These are phyloP conservation scores for Cataglyphis hispanica DNA, from an alignment of 1,140 invertebrate genomes.

Conservation along the genomic window DNA sequence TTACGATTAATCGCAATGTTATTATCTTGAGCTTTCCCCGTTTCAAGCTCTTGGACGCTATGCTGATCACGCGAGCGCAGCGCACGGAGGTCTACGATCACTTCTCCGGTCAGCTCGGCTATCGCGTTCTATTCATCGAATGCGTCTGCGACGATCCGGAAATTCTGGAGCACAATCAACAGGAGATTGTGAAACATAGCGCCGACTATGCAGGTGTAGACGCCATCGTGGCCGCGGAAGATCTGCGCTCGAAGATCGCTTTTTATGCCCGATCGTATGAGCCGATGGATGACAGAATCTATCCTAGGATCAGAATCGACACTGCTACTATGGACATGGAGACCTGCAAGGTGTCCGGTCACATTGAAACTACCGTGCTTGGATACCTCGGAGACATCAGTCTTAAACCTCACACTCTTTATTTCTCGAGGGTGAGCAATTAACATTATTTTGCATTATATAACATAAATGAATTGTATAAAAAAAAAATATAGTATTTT, in stretches of 20 bases:
- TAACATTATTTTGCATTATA: not conserved
- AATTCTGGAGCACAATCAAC: slow-evolving; percentile 94
- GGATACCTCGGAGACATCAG: slow-evolving; percentile 93
- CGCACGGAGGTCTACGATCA: slow-evolving; percentile 92
- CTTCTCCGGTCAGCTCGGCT: slow-evolving; percentile 91
- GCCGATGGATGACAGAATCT: slow-evolving; percentile 88
- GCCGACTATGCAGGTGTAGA: slow-evolving; percentile 95
- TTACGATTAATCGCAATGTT: not conserved
- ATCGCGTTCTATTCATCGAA: slow-evolving; percentile 97
- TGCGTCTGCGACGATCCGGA: slow-evolving; percentile 95
- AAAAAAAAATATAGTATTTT: not conserved
- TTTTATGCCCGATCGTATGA: slow-evolving; percentile 95
- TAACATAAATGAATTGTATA: not conserved
- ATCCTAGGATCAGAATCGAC: slow-evolving; percentile 90
- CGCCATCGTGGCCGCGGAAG: slow-evolving; percentile 91
- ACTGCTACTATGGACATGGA: slow-evolving; percentile 89
- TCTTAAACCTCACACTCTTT: slow-evolving; percentile 91
- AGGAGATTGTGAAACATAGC: slow-evolving; percentile 96
- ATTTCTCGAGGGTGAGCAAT: slow-evolving; percentile 90
- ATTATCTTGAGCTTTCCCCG: slow-evolving; percentile 20
- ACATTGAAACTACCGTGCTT: slow-evolving; percentile 92
- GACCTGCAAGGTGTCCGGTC: slow-evolving; percentile 88
- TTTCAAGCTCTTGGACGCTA: slow-evolving; percentile 95
- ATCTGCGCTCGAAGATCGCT: slow-evolving; percentile 93
- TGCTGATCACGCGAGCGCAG: slow-evolving; percentile 94